Evolutionary conservation across 2,888 invertebrate genomes (phyloP).

Genomic region (Megalurothrips usitatus): DNA sequence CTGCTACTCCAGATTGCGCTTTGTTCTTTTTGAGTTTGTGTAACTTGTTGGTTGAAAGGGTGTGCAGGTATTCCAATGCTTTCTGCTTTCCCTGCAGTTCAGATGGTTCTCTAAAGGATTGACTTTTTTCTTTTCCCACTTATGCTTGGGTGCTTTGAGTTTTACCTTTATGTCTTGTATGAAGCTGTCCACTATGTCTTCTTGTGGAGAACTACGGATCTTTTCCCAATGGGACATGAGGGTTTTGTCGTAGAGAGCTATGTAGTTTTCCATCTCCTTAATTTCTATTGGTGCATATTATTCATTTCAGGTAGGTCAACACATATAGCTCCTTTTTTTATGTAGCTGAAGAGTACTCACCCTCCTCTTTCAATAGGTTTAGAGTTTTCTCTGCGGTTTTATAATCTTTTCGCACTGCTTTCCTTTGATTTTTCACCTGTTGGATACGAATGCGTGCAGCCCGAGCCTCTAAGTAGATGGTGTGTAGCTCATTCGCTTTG

Average conservation of each 20-base stretch:
- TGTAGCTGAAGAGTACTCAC: slow-evolving; percentile 36
- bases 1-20: slow-evolving; percentile 29
- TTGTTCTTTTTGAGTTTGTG: slow-evolving; percentile 31
- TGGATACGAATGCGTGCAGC: slow-evolving; percentile 41
- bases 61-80: slow-evolving; percentile 41
- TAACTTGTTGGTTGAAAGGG: slow-evolving; percentile 40
- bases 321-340: neutral
- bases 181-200: slow-evolving; percentile 40
- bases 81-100: slow-evolving; percentile 41
- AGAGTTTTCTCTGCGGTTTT: slow-evolving; percentile 39
- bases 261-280: slow-evolving; percentile 43
- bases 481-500: slow-evolving; percentile 43
- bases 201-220: slow-evolving; percentile 41
- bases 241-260: slow-evolving; percentile 43
- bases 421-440: slow-evolving; percentile 42
- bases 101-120: neutral
- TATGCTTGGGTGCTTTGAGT: slow-evolving; percentile 20
- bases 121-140: slow-evolving; percentile 30
- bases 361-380: slow-evolving; percentile 42
- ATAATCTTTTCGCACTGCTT: slow-evolving; percentile 42
- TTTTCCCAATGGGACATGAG: slow-evolving; percentile 44
- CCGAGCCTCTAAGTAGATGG: slow-evolving; percentile 43
- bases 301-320: slow-evolving; percentile 34
- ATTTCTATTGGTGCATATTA: slow-evolving; percentile 38
- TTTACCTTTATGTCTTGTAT: slow-evolving; percentile 39